Conservation (phyloP, 2,797 vertebrate genomes). For the Oophaga sylvatica region DNA sequence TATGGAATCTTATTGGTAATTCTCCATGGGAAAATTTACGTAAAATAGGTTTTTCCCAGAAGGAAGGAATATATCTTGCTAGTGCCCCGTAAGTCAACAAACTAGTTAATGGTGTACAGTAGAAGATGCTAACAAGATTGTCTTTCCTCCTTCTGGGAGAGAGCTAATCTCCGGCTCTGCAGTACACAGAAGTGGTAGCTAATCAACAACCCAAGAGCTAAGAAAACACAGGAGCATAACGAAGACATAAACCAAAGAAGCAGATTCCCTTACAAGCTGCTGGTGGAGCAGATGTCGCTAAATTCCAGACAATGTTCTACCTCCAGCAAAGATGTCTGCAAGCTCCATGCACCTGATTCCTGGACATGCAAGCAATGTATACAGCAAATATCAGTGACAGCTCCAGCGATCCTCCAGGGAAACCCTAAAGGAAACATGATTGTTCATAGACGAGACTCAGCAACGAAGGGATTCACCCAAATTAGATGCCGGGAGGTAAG, state of each 20-base stretch:
- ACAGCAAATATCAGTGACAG: conserved; percentile 7
- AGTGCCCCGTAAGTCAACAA: too few relatives aligned
- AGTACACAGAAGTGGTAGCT: background rate
- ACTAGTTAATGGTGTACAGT: too few relatives aligned
- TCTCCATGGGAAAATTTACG: too few relatives aligned
- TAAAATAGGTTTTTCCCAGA: too few relatives aligned
- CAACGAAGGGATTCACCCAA: background rate
- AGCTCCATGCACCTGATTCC: background rate
- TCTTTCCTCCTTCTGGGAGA: too few relatives aligned
- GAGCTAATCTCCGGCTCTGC: background rate
- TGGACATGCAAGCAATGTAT: conserved; percentile 1
- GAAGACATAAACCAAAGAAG: conserved; percentile 27
- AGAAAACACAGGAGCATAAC: conserved; percentile 1
- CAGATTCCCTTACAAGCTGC: background rate
- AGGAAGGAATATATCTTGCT: too few relatives aligned
- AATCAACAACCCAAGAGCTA: background rate
- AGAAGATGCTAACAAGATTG: too few relatives aligned
- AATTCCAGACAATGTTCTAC: background rate
- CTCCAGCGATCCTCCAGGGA: background rate
- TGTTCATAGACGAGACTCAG: background rate
- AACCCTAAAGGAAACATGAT: conserved; percentile 1
- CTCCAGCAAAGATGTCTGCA: background rate
- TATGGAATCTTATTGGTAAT: too few relatives aligned
- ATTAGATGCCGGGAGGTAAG: background rate
- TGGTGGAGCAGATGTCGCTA: background rate